Base-by-base conservation (phyloP, 1,140 invertebrate genomes). In the Ips nitidus region DNA sequence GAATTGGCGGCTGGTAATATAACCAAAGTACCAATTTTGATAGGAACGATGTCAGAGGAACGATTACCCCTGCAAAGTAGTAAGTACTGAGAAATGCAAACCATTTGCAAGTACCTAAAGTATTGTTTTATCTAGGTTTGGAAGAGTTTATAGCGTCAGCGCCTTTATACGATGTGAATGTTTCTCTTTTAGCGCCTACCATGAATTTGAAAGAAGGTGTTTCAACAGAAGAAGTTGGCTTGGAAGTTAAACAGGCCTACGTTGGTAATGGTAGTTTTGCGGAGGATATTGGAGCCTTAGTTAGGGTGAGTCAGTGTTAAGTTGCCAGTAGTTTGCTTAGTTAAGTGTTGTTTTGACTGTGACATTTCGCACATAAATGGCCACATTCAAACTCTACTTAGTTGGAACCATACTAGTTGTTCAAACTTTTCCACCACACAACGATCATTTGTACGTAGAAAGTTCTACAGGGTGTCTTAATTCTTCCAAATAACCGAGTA, bases 21-120 rank as follows among this genome's bases (percentile, higher is more conserved):
- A 3, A 66, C 50, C 41, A 57, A 52, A 43, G 67, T 73, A 4
- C 71, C 71, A 4, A 52, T 73, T 2, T 66, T 73, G 4, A 67
- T 73, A 8, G 71, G 71, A 0, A 67, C 64, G 5, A 61, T 42
- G 37, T 70, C 67, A 5, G 67, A 73, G 47, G 71, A 73, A 22
- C n/a, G 5, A 42, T 42, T 59, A 36, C 2, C 38, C 3, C 0
- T 7, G 7, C 7, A 41, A 6, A 4, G 6, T n/a, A 59, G 41
- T 59, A 59, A 56, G 36, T 50, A 47, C 45, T 47, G 4, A 47
- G n/a, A 5, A 5, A 47, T n/a, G 4, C n/a, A 5, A 47, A 47
- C 4, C 4, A 47, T 47, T 47, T 47, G 45, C 22, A 22, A 22
- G 22, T 22, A 22, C 22, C 22, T 22, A 22, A 22, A 22, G 22